phyloP scores from a whole-genome alignment of 2,113 vertebrate species.

The Paraplagusia blochii region DNA sequence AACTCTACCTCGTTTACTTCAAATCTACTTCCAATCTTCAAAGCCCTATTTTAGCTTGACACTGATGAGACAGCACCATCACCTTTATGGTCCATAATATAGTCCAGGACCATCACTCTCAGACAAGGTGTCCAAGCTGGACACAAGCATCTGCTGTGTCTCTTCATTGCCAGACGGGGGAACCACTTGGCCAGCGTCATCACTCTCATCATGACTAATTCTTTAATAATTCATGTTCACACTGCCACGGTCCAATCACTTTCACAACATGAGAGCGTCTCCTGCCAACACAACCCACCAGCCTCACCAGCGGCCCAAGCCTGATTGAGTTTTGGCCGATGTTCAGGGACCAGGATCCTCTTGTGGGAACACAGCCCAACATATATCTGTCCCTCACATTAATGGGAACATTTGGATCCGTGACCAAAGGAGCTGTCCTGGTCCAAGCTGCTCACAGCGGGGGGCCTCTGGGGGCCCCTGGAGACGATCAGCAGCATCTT shows the following conservation, averaged over 20 bases:
- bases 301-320: background rate
- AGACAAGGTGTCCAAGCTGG: background rate
- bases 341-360: conserved; percentile 18
- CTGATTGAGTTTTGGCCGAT: conserved; percentile 40
- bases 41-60: too few relatives aligned
- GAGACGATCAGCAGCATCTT: conserved; percentile 17
- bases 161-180: too few relatives aligned
- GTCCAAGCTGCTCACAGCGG: conserved; percentile 37
- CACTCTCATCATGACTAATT: conserved; percentile 14
- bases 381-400: conserved; percentile 36
- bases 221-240: conserved; percentile 31
- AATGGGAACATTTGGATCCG: conserved; percentile 53
- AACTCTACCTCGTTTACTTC: too few relatives aligned
- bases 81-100: too few relatives aligned
- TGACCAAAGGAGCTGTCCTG: conserved; percentile 48
- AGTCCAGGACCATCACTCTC: background rate
- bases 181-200: background rate
- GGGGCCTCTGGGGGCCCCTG: conserved; percentile 21
- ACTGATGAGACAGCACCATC: too few relatives aligned
- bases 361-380: conserved; percentile 28
- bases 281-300: conserved; percentile 6
- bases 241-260: conserved; percentile 1
- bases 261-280: background rate
- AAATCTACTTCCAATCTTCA: too few relatives aligned
- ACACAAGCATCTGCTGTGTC: background rate